phyloP scores from a whole-genome alignment of 1,140 invertebrate genomes.

The Condylostylus longicornis region DNA sequence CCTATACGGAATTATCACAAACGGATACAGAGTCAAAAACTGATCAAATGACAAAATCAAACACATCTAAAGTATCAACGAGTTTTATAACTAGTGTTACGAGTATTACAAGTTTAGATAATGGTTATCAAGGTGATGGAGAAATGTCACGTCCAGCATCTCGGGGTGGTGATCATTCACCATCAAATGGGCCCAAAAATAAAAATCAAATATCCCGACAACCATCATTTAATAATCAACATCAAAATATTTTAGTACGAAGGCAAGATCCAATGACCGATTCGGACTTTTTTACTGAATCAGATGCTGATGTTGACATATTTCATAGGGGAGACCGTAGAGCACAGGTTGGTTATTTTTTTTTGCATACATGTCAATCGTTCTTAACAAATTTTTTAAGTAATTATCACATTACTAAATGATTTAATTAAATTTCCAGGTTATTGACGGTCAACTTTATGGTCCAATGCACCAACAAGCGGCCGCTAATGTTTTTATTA shows the following conservation, averaged over 20 bases:
- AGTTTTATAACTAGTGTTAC: conserved; percentile 72
- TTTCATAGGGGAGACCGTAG: conserved; percentile 50
- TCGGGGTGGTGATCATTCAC: conserved; percentile 53
- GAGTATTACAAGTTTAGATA: conserved; percentile 70
- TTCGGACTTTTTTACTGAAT: conserved; percentile 78
- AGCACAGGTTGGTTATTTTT: too few species aligned
- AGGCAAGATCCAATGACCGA: conserved; percentile 71
- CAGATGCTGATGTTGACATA: conserved; percentile 70
- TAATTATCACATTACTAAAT: too few species aligned
- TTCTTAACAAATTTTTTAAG: too few species aligned
- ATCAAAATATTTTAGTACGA: conserved; percentile 23
- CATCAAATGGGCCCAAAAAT: conserved; percentile 23
- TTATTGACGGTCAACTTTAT: conserved; percentile 71
- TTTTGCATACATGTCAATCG: too few species aligned
- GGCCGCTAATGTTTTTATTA: conserved; percentile 29
- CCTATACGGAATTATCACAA: conserved; percentile 31
- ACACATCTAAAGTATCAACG: conserved; percentile 38
- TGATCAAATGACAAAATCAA: conserved; percentile 41
- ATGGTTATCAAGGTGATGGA: conserved; percentile 72
- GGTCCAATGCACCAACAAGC: conserved; percentile 39
- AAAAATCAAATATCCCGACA: conserved; percentile 18
- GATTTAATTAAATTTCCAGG: too few species aligned
- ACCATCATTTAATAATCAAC: conserved; percentile 20
- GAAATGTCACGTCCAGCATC: conserved; percentile 67
- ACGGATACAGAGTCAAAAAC: conserved; percentile 39